Base-by-base conservation (phyloP, 2,888 invertebrate genomes). In the Trichacis sp. region DNA sequence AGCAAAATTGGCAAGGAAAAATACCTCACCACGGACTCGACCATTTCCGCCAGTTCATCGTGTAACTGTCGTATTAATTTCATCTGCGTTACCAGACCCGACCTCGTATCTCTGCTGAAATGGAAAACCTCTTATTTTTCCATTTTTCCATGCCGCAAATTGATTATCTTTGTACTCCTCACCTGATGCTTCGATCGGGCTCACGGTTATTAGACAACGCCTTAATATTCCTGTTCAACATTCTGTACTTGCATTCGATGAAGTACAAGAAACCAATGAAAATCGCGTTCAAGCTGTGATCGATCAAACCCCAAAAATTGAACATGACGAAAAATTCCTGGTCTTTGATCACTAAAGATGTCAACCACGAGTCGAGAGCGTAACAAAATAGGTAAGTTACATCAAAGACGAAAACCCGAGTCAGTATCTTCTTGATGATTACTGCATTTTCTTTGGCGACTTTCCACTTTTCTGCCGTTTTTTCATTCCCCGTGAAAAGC, bases 1-100 rank as follows among this genome's bases (percentile, higher is more conserved):
- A 62, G 51, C n/a, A 62, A 24, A 11, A 62, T 42, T 8, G 62
- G 59, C 1, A 52, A 6, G 24, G 59, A 46, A 14, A 66, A 62
- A 20, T 45, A 66, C 9, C 54, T 48, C 45, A 29, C 30, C 3
- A 66, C 33, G 19, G 30, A 19, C 30, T 66, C 58, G 11, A 29
- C 17, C 2, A 45, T 15, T 9, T 54, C 51, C 6, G 46, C 50
- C 4, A 66, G 45, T 6, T 66, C 58, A 6, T 58, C 52, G 40
- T 66, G 47, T 8, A 61, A 53, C 47, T 58, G 45, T 42, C 43
- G 61, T 11, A 65, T 18, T 17, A 52, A 49, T 40, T 47, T 19
- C 15, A 64, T n/a, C n/a, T n/a, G n/a, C n/a, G n/a, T n/a, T 11
- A n/a, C 33, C 33, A 33, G n/a, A 33, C 2, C n/a, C 8, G 33